Evolutionary conservation across 2,888 invertebrate species (phyloP), one percentile per base, ranked within the genome.

Genomic region (Aethes cnicana): DNA sequence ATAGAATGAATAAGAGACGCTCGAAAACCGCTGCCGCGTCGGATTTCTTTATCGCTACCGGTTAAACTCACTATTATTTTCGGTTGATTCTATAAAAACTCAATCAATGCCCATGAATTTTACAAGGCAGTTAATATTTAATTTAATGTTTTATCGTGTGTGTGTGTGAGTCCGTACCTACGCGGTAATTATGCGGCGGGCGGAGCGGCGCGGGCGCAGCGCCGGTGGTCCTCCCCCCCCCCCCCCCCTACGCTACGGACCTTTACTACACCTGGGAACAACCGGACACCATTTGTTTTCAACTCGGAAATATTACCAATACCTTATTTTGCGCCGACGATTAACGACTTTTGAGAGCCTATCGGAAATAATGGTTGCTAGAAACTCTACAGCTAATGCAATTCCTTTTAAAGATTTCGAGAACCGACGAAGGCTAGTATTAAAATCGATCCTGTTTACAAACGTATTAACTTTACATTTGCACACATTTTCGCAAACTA

Each of bases 111-210:
- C 80, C 74, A 79, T 78, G 78, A 85, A 85, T 76, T 84, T 85
- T 85, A 86, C 82, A 85, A 84, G 81, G 77, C 74, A 84, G 82
- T 84, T 87, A 82, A 83, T 81, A 80, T 79, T 83, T 81, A 81
- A 84, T 84, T 83, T 85, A 81, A 82, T 75, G 81, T 81, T 83
- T 81, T 82, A 80, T 82, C 77, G 78, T 75, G 63, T 58, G 61
- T 75, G 75, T 74, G 74, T 55, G 58, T 74, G 74, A 68, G 78
- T 74, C 74, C 74, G 79, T 81, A 72, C 75, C 83, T 84, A 77
- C 79, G 77, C 74, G 79, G 83, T 89, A 88, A 89, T 89, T 89
- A 89, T 86, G 86, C 82, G 83, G 77, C 77, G 80, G 80, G 69
- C 71, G 75, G 74, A 69, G 18, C 78, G 72, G 81, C 81, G 84